Base-by-base conservation (phyloP, 2,113 vertebrate genomes). In the Pterocles orientalis region DNA sequence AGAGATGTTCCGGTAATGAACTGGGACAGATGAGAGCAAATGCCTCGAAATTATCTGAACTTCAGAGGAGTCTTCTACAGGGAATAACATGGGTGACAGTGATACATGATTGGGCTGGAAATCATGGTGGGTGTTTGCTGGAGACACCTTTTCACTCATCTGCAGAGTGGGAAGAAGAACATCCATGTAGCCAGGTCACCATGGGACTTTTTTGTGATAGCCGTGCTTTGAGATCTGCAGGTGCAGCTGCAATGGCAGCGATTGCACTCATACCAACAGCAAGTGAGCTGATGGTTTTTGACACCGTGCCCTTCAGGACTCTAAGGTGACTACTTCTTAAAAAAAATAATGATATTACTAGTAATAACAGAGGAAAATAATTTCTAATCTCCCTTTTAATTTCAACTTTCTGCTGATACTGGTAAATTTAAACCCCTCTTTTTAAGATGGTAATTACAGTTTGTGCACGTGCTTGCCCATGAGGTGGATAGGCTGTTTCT, bases 311-410 rank as follows among this genome's bases (percentile, higher is more conserved):
- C 65, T 78, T 48, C 48, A 53, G 72, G 34, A 56, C 45, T 45
- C 28, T 47, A 36, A 47, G 54, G 64, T 58, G 56, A 51, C 43
- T 29, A 8, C 29, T 82, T 54, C 86, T 81, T 91, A 76, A 88
- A 78, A 57, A 81, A 88, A 19, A 48, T 4, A 47, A 34, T 43
- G 70, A 6, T 36, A 79, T 19, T 84, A 28, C 10, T 19, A 12
- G 20, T 20, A 72, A 45, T 51, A 86, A 61, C 6, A n/a, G 57
- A 60, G 81, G 53, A 68, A 92, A 92, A 65, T 61, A 29, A 76
- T 89, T 85, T 72, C 34, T 51, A 33, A 9, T 29, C 41, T 61
- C 82, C 47, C 25, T 88, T 94, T 94, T 89, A 91, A 93, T 94
- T 94, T 92, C 57, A 58, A 7, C 36, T 94, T 91, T 29, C 66